Base-by-base conservation (phyloP, 2,113 vertebrate species). In the Onychorhynchus coronatus region DNA sequence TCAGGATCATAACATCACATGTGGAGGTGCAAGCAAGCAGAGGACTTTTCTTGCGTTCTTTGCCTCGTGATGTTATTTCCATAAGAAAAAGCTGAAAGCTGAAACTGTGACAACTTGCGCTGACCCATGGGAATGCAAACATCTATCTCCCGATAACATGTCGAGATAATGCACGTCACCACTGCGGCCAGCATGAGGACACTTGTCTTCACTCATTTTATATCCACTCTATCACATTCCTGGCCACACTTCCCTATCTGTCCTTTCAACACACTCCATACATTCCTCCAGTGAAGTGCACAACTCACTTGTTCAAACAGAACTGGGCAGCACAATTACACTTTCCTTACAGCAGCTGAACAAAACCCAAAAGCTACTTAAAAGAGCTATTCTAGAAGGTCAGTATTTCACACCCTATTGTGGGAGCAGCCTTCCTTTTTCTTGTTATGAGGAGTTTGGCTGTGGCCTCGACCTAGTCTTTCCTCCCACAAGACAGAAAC, bases 121-220 rank as follows among this genome's bases (percentile, higher is more conserved):
- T 89, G 91, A 95, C 82, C 94, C 85, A 91, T 47, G 88, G 91
- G 88, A 92, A 95, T 56, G 74, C 89, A 87, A 93, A 87, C 91
- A 93, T 92, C 88, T 93, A 89, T 91, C 95, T 96, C 77, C 55
- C 31, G 96, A 96, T 96, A 96, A 93, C 80, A 56, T 7, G n/a
- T 20, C 25, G 81, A 94, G 97, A 96, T 93, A 94, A 63, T 4
- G 31, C 39, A 35, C 92, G 93, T 97, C 95, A 95, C 89, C 95
- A 71, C 93, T 50, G 78, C 65, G 68, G 93, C 91, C 84, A 95
- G 88, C 95, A 66, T 39, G 88, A 97, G 93, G 91, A 94, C 79
- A 50, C 92, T 97, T 96, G 97, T 96, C 96, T 97, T 92, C 82
- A 75, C 88, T 84, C 93, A 83, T 95, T 97, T 97, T 83, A 44